Conservation (phyloP, 2,113 vertebrate species). For the Gulo gulo region DNA sequence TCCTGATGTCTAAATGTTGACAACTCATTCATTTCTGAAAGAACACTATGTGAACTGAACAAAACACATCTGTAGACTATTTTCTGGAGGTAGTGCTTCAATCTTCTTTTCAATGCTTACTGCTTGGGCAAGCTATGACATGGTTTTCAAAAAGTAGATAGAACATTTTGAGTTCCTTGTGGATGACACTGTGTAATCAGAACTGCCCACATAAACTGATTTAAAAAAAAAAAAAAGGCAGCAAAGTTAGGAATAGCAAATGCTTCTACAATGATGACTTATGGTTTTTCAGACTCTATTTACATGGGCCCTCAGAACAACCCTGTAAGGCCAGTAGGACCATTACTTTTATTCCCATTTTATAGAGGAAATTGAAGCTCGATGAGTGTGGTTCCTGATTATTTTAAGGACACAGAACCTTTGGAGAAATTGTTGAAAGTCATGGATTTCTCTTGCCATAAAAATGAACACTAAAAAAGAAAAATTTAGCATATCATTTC, state of each 20-base stretch:
- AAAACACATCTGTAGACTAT: slow-evolving; percentile 14
- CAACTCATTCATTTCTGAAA: not conserved
- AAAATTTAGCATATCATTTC: not conserved
- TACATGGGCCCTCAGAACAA: not conserved
- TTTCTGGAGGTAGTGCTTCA: not conserved
- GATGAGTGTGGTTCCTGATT: not conserved
- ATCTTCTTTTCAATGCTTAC: not conserved
- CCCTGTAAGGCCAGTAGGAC: not conserved
- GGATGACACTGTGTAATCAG: not conserved
- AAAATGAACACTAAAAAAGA: not conserved
- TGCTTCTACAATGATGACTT: not conserved
- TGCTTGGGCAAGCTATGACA: not conserved
- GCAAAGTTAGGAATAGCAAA: not conserved
- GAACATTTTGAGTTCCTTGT: not conserved
- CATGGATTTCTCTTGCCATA: not conserved
- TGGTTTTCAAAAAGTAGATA: not conserved
- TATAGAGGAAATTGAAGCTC: not conserved
- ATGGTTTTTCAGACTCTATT: not conserved
- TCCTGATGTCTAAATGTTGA: slow-evolving; percentile 16
- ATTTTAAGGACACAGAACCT: not conserved
- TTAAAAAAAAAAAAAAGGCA: slow-evolving; percentile 24
- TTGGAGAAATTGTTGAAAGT: not conserved
- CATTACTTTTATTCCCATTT: not conserved
- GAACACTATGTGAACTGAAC: not conserved
- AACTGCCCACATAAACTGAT: slow-evolving; percentile 9